Evolutionary conservation across 1,140 invertebrate genomes (phyloP), one percentile per base, ranked within the genome.

Genomic region (Melitaea cinxia): DNA sequence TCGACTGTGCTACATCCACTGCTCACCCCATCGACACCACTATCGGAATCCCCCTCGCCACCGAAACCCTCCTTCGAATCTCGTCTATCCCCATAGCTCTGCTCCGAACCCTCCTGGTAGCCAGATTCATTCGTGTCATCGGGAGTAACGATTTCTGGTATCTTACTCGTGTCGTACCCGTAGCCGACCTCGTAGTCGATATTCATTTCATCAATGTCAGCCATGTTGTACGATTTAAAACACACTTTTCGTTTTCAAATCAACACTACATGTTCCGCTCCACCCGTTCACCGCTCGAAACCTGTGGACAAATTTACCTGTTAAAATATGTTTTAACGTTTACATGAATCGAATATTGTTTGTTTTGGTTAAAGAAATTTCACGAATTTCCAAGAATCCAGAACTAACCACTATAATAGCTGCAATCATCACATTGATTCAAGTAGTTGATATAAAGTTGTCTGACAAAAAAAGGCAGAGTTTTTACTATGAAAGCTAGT

Each of bases 71-170:
- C 88, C 65, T 90, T 88, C 0, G 83, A 85, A 52, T 89, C 88
- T 49, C 85, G 70, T 52, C 88, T 67, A 9, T 88, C 85, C 24
- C 85, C 85, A 35, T 79, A 88, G 67, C 85, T 88, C 55, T 78
- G 77, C 65, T 88, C 85, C 33, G 88, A 90, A 4, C 83, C 86
- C 66, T 88, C 87, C 45, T 87, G 84, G 55, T 89, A 90, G 0
- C 85, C 87, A 2, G 85, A 89, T 58, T 90, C 88, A 58, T 83
- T 85, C 85, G 88, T 88, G 9, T 90, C 88, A 49, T 90, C 86
- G 0, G 86, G 78, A 0, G 86, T 82, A 4, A 90, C 77, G 49
- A 90, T 90, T 30, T 90, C 86, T 4, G 88, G 86, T 66, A 87
- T 83, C 52, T 88, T 85, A 5, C 83, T 82, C 50, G 74, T 76